Base-by-base conservation (phyloP, 2,888 invertebrate genomes). In the Apotomis turbidana region DNA sequence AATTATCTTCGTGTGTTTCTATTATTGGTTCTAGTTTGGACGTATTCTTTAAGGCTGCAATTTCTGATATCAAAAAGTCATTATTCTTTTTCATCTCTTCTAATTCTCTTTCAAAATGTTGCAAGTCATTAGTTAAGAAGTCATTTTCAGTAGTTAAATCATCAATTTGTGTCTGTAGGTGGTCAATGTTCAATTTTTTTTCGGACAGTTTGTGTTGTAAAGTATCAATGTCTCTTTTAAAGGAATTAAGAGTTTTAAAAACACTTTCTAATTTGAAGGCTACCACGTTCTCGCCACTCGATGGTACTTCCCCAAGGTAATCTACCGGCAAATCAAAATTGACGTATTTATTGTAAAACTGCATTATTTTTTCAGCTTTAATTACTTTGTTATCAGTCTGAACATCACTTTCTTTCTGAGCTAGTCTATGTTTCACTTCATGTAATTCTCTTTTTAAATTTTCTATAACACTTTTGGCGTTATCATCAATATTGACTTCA, bases 1-100 rank as follows among this genome's bases (percentile, higher is more conserved):
- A 87, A 76, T 95, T 95, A 78, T 96, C 96, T 88, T 96, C 96
- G 79, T 96, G 96, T 1, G 95, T 94, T 89, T 96, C 96, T 64
- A 95, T 95, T 67, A 96, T 96, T 0, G 96, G 96, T 84, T 96
- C 95, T 76, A 96, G 86, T 77, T 95, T 95, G n/a, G 94, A 93
- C n/a, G 91, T 90, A 80, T 93, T 95, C 81, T 96, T 96, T 67
- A 94, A 93, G 62, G 94, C 93, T 58, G 95, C 93, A 74, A 96
- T 90, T 86, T 96, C 96, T 63, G 94, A 94, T 77, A 96, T 93
- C n/a, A 96, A 87, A 73, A 95, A 92, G 79, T 96, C 96, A 80
- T 96, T 96, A 83, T 96, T 96, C 83, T 95, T 95, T 86, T 95
- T 95, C 83, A 96, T 93, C 82, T 96, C 95, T 72, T 94, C 91